Base-by-base conservation (phyloP, 2,888 invertebrate species). In the Augochlorella aurata region DNA sequence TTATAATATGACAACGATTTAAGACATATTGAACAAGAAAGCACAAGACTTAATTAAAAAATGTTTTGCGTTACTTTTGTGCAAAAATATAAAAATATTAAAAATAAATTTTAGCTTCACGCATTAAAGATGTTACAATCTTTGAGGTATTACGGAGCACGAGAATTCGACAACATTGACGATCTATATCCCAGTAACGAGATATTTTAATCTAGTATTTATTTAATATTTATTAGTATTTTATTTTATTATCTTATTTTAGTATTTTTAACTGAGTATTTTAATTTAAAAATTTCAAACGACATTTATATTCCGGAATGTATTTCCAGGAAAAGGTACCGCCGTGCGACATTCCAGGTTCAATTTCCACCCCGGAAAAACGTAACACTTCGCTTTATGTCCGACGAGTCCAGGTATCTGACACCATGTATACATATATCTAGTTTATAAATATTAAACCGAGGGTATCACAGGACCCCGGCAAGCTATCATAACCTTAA, bases 371-470 rank as follows among this genome's bases (percentile, higher is more conserved):
- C 8, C 5, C 10, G 21, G 47, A 21, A 16, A 58, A 24, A 47
- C 47, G 38, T 49, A 21, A 49, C 44, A 50, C 44, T 47, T 58
- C 58, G 71, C 54, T 68, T 24, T 44, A 71, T n/a, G 52, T 50
- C 8, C 69, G 72, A 9, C 21, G 29, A 10, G 29, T 12, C 58
- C 72, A 66, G 71, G 58, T 77, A 78, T 44, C 72, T 74, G 65
- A 10, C 79, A 29, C 38, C 9, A 38, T 68, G 63, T 80, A 24
- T 74, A 79, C 66, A 72, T 83, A 86, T 86, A 86, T 88, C 81
- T 81, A 81, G 76, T 85, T 88, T 88, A 89, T 89, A 89, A 89
- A 89, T 89, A 90, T 90, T 89, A 89, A 90, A 90, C 82, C 80
- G 74, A 74, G 83, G 67, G 45, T 74, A 86, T 88, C 87, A 72